Evolutionary conservation across 2,797 vertebrate genomes (phyloP).

Genomic region (Serranus cabrilla): DNA sequence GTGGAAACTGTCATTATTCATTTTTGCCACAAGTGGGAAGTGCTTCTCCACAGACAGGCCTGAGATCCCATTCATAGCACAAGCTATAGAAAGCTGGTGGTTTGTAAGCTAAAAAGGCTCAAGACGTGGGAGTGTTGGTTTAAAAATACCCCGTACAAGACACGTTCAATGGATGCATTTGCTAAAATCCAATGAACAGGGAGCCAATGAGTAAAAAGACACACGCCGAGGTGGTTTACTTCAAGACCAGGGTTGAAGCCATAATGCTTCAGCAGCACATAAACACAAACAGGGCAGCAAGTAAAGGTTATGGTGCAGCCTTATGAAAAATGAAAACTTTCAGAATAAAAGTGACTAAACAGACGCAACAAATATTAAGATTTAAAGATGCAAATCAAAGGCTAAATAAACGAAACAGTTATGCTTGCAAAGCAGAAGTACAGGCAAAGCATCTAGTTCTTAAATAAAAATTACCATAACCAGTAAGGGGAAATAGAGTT

Average conservation of each 20-base stretch:
- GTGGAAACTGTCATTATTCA: background rate
- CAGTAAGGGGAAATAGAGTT: no score
- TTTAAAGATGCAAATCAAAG: background rate
- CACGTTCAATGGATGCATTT: background rate
- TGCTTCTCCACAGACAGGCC: background rate
- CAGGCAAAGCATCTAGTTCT: background rate
- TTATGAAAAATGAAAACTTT: background rate
- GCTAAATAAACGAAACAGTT: background rate
- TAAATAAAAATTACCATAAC: background rate
- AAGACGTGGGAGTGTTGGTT: no score
- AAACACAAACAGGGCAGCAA: background rate
- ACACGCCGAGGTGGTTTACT: background rate
- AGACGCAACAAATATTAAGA: no score
- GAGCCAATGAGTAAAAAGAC: background rate
- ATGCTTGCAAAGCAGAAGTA: slow-evolving; percentile 1
- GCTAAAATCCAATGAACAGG: background rate
- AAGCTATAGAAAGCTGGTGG: background rate
- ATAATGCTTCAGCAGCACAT: background rate
- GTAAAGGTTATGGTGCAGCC: background rate
- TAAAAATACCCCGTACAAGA: background rate
- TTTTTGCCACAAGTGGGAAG: slow-evolving; percentile 21
- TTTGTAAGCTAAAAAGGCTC: background rate
- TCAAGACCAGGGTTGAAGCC: background rate
- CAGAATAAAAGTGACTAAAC: background rate
- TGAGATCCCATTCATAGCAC: background rate